A percentile compares a stretch with the other conserved stretches of the same genome.
Conservation (phyloP, 2,888 invertebrate genomes). For the Callyntrura sp. region DNA sequence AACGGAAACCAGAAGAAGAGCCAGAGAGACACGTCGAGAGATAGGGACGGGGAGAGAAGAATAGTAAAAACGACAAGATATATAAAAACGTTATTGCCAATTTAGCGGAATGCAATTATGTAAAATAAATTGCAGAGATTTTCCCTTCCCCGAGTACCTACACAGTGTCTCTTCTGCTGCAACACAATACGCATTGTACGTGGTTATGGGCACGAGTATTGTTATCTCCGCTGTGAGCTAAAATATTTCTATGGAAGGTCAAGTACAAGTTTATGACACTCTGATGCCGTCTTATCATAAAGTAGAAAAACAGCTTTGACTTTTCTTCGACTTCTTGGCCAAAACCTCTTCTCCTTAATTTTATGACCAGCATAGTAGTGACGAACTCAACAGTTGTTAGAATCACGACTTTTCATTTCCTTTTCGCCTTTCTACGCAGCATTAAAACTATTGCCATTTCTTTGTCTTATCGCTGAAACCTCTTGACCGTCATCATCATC, state of each 20-base stretch:
- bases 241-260: slow-evolving; percentile 33
- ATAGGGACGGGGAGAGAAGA: not conserved
- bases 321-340: slow-evolving; percentile 32
- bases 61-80: not conserved
- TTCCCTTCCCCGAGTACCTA: not conserved
- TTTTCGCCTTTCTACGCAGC: not conserved
- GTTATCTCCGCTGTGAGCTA: slow-evolving; percentile 1
- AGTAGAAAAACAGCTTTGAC: slow-evolving; percentile 49
- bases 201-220: slow-evolving; percentile 43
- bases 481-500: slow-evolving; percentile 1
- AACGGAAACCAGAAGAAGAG: slow-evolving; percentile 29
- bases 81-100: not conserved
- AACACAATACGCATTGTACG: slow-evolving; percentile 32
- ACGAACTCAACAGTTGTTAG: not conserved
- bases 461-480: not conserved
- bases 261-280: slow-evolving; percentile 52
- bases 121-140: slow-evolving; percentile 38
- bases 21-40: not conserved
- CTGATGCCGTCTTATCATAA: slow-evolving; percentile 13
- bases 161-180: not conserved
- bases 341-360: slow-evolving; percentile 21
- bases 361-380: slow-evolving; percentile 12
- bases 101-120: slow-evolving; percentile 29
- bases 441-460: not conserved
- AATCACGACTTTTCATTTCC: not conserved